These are phyloP conservation scores for Sycophila sp. DNA, from an alignment of 1,140 invertebrate species.

Conservation along the genomic window DNA sequence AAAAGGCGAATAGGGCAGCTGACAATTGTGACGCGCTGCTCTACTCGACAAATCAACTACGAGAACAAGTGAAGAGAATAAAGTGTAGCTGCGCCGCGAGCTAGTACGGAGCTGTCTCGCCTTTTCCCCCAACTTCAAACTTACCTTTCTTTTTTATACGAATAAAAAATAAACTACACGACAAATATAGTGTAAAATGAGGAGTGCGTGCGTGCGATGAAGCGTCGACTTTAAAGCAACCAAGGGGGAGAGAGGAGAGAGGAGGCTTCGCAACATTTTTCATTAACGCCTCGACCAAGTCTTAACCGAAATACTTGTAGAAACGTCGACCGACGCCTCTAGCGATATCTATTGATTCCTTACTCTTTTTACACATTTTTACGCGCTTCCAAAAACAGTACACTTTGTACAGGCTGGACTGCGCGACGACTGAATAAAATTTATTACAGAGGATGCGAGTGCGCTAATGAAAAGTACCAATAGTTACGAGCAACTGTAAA, in stretches of 20 bases:
- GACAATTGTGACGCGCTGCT: no score
- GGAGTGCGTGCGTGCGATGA: neutral
- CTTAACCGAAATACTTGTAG: constrained; percentile 5
- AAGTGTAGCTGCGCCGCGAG: constrained; percentile 2
- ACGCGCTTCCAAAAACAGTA: constrained; percentile 3
- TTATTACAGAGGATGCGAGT: neutral
- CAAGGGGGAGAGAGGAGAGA: neutral
- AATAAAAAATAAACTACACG: constrained; percentile 4
- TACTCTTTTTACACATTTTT: constrained; percentile 12
- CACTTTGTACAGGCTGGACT: neutral
- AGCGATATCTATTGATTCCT: neutral
- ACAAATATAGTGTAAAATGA: neutral
- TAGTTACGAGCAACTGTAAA: neutral
- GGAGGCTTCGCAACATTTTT: no score
- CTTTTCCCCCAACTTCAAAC: neutral
- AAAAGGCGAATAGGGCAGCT: neutral
- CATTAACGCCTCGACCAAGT: neutral
- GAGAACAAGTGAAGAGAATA: neutral
- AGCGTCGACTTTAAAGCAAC: neutral
- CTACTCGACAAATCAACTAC: neutral
- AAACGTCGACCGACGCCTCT: neutral
- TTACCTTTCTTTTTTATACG: constrained; percentile 35
- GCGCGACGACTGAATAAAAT: neutral
- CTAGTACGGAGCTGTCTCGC: neutral
- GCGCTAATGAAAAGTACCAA: neutral